phyloP scores from a whole-genome alignment of 1,140 invertebrate genomes.

The Drosophila fuyamai region DNA sequence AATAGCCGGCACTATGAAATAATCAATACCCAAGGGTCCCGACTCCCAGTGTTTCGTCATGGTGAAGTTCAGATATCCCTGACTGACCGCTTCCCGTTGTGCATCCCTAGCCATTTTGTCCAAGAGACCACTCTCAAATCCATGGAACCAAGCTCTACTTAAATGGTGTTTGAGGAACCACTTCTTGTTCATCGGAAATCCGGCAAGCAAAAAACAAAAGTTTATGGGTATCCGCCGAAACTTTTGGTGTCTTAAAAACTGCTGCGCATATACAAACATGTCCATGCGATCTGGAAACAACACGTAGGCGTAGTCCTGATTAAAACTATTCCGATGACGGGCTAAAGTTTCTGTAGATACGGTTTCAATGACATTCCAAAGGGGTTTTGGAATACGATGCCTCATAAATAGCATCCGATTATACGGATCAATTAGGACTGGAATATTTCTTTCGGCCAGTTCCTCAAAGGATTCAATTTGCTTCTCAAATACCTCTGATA shows the following conservation, averaged over 20 bases:
- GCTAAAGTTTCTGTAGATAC: conserved; percentile 37
- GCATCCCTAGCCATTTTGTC: conserved; percentile 49
- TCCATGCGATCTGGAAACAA: conserved; percentile 39
- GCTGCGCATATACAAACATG: conserved; percentile 47
- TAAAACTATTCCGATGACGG: conserved; percentile 34
- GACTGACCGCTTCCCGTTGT: conserved; percentile 29
- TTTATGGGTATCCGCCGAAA: conserved; percentile 42
- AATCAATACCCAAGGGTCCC: conserved; percentile 34
- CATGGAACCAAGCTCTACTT: conserved; percentile 44
- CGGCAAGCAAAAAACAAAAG: conserved; percentile 40
- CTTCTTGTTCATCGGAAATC: conserved; percentile 52
- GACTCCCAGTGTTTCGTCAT: conserved; percentile 28
- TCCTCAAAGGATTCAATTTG: conserved; percentile 49
- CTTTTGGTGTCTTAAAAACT: conserved; percentile 41
- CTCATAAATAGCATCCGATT: conserved; percentile 27
- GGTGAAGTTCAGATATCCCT: conserved; percentile 41
- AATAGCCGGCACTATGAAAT: conserved; percentile 34
- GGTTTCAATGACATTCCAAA: conserved; percentile 38
- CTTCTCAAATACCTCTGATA: conserved; percentile 51
- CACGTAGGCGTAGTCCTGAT: conserved; percentile 53
- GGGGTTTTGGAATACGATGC: conserved; percentile 31
- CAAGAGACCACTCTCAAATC: conserved; percentile 46
- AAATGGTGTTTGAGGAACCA: conserved; percentile 53
- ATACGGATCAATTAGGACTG: conserved; percentile 46
- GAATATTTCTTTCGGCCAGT: conserved; percentile 33